A percentile compares a stretch with the other conserved stretches of the same genome.
Conservation (phyloP, 2,797 vertebrate genomes). For the Arremon brunneinucha region DNA sequence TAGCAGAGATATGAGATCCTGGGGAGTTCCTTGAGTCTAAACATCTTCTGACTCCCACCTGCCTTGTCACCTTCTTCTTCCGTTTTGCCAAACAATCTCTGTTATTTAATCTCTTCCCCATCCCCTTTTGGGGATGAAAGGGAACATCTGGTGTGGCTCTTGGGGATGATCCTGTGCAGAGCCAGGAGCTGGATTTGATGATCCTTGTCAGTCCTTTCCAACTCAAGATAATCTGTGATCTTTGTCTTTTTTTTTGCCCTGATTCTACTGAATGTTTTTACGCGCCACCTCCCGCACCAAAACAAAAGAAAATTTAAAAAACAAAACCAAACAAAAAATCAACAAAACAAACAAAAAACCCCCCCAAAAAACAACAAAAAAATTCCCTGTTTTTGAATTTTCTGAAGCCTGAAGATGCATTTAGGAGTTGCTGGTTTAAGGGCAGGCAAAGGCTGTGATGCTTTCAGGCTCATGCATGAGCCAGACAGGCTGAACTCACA, state of each 20-base stretch:
- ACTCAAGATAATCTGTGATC: not conserved
- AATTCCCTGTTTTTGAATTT: not conserved
- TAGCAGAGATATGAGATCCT: not conserved
- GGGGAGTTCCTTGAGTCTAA: not conserved
- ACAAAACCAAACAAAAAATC: not conserved
- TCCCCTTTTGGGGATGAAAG: not conserved
- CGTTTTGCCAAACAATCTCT: not conserved
- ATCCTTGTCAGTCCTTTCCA: not conserved
- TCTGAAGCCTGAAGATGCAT: too few species aligned
- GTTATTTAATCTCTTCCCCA: not conserved
- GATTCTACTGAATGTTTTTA: not conserved
- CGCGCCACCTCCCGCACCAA: fast-evolving
- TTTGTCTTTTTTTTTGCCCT: not conserved
- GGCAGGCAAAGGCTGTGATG: too few species aligned
- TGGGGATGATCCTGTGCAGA: not conserved
- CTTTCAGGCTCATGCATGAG: too few species aligned
- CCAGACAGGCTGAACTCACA: too few species aligned
- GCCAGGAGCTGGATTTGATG: not conserved
- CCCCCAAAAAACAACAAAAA: not conserved
- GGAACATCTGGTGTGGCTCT: not conserved
- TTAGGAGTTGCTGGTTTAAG: too few species aligned
- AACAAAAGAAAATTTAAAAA: not conserved
- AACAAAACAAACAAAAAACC: too few species aligned
- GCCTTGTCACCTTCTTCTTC: not conserved
- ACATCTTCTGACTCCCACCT: not conserved